Evolutionary conservation across 2,797 vertebrate species (phyloP), one percentile per base, ranked within the genome.

Genomic region (Aerospiza tachiro): DNA sequence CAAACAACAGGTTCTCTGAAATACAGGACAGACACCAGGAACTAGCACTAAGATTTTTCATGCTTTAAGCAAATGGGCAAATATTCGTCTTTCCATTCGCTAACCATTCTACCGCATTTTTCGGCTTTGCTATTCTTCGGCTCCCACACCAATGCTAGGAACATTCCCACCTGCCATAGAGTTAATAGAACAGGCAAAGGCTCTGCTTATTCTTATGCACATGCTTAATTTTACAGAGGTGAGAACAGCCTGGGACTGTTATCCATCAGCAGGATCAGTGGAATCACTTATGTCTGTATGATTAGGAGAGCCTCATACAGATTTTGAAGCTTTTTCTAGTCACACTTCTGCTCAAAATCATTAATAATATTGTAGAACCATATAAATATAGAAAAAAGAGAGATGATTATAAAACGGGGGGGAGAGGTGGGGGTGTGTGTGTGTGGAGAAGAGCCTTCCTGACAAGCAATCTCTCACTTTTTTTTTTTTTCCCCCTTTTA

Each of bases 391-490:
- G 21, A 61, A 68, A 45, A 59, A 15, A 55, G 11, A 56, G 31
- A 59, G 1, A 62, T 26, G 11, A 59, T n/a, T 59, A 52, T 44
- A 44, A 80, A 90, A 66, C 4, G 38, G 31, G 36, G 26, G 9
- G 0, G 11, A 33, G 52, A 29, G 52, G 29, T 53, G 14, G 4
- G 5, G 11, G 4, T 25, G 49, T 6, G 49, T 10, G 49, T 15
- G 49, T 26, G 9, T 53, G 6, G 5, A 12, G 3, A 29, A 28
- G 3, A 72, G 38, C 53, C 50, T 91, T 95, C 88, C 93, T 95
- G 91, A 94, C 87, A 95, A 95, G 87, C 29, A 66, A 93, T 75
- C 50, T 92, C 65, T 94, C 86, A 74, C 17, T 40, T 82, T 40
- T 55, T 53, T 50, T 52, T 80, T 82, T 26, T 19, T 3, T 6